phyloP scores from a whole-genome alignment of 2,888 invertebrate species.

The Teinopalpus imperialis region DNA sequence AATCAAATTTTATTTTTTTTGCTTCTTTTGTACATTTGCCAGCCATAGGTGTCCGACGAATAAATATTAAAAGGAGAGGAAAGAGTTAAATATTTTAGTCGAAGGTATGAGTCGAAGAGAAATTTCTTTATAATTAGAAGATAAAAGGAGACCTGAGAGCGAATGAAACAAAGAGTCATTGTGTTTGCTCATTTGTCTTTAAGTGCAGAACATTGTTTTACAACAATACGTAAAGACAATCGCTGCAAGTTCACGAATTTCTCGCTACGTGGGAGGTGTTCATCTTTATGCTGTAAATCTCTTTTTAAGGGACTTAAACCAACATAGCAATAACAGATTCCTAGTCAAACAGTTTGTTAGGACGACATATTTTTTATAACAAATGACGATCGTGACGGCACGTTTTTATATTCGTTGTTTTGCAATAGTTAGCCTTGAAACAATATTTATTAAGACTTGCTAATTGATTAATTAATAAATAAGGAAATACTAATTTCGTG shows the following conservation, averaged over 20 bases:
- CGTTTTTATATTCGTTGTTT: constrained; percentile 32
- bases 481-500: too few species aligned
- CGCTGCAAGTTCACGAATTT: constrained; percentile 33
- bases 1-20: constrained; percentile 27
- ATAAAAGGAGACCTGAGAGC: constrained; percentile 46
- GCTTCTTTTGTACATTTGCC: constrained; percentile 30
- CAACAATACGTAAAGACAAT: constrained; percentile 32
- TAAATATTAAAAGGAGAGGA: constrained; percentile 46
- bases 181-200: constrained; percentile 39
- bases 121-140: constrained; percentile 27
- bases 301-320: constrained; percentile 30
- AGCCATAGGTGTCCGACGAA: constrained; percentile 34
- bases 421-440: too few species aligned
- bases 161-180: constrained; percentile 61
- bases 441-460: too few species aligned
- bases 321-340: constrained; percentile 51
- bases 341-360: constrained; percentile 43
- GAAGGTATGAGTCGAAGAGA: constrained; percentile 42
- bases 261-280: constrained; percentile 57
- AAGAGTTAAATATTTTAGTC: too few species aligned
- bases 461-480: too few species aligned
- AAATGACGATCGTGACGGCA: constrained; percentile 66
- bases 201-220: constrained; percentile 35
- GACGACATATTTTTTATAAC: constrained; percentile 29
- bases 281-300: constrained; percentile 30